These are phyloP conservation scores for Haemorhous mexicanus DNA, from an alignment of 2,113 vertebrate species.

Conservation along the genomic window DNA sequence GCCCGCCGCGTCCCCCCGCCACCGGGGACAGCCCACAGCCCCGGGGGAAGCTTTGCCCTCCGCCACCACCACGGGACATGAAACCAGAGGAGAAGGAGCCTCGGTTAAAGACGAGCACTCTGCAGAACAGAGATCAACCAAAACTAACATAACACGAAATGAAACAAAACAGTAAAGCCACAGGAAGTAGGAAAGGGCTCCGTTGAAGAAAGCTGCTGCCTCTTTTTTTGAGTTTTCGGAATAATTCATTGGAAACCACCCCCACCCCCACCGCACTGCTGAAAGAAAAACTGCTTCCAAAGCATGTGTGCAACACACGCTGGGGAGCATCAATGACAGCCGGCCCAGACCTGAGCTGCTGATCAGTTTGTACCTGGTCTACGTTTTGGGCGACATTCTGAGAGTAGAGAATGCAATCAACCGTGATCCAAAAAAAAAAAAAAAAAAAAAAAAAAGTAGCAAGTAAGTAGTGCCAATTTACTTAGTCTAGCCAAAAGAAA, in stretches of 20 bases:
- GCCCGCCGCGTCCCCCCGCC: too few relatives aligned
- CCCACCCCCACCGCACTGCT: too few relatives aligned
- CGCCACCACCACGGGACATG: rapidly evolving
- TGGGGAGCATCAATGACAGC: rapidly evolving
- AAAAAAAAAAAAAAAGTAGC: too few relatives aligned
- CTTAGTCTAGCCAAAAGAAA: neutral
- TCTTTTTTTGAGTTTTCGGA: neutral
- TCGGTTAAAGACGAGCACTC: too few relatives aligned
- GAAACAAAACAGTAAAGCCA: neutral
- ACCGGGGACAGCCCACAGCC: rapidly evolving
- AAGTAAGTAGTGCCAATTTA: neutral
- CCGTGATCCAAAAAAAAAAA: neutral
- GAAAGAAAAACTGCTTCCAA: neutral
- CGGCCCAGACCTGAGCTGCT: neutral
- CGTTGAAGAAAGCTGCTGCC: neutral
- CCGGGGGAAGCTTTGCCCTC: too few relatives aligned
- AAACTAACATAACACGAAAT: neutral
- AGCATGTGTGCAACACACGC: neutral
- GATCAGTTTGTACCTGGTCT: neutral
- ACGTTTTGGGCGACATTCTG: rapidly evolving
- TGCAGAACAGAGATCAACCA: neutral
- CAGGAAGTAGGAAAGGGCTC: neutral
- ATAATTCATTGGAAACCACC: neutral
- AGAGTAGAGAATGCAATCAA: rapidly evolving
- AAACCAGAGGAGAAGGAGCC: neutral